Base-by-base conservation (phyloP, 2,888 invertebrate species). In the Acrobasis consociella region DNA sequence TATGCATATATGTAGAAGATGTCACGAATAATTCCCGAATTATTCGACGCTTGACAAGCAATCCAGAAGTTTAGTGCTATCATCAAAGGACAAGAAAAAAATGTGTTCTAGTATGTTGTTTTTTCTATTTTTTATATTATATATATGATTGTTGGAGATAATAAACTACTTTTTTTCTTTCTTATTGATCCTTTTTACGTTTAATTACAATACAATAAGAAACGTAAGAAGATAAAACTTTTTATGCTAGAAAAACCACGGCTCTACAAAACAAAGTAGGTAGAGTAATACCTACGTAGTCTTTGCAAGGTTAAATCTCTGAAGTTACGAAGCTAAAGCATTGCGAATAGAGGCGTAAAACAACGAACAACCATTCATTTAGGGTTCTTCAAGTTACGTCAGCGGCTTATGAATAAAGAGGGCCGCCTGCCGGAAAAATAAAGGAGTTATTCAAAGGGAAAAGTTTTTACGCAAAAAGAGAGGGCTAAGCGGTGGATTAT, bases 281-380 rank as follows among this genome's bases (percentile, higher is more conserved):
- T 11, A 42, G 39, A 55, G 16, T 15, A 52, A 11, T 22, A 46
- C 22, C 58, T 58, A 58, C 17, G 77, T 76, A 80, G 80, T 81
- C 82, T 81, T 76, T 77, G 74, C 72, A 69, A 31, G 78, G 71
- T 77, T 77, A 87, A 91, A 91, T 89, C 89, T 85, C 83, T 80
- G 81, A 87, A 86, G 82, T 89, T 88, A 82, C 80, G 84, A 85
- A 83, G 81, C 85, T 85, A 86, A 91, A 84, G 81, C 87, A 86
- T 86, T 87, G 89, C 86, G 86, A 88, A 89, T 88, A 90, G 89
- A 88, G 83, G 87, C 90, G 90, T 92, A 91, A 92, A 92, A 92
- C 89, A 91, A 90, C 86, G 87, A 91, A 91, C 90, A 89, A 82
- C 91, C 91, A 86, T 91, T 91, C 89, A 91, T 91, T 92, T 90